A percentile compares a stretch with the other conserved stretches of the same genome.
phyloP scores from a whole-genome alignment of 2,797 vertebrate species.

The Pantherophis vulpinus region DNA sequence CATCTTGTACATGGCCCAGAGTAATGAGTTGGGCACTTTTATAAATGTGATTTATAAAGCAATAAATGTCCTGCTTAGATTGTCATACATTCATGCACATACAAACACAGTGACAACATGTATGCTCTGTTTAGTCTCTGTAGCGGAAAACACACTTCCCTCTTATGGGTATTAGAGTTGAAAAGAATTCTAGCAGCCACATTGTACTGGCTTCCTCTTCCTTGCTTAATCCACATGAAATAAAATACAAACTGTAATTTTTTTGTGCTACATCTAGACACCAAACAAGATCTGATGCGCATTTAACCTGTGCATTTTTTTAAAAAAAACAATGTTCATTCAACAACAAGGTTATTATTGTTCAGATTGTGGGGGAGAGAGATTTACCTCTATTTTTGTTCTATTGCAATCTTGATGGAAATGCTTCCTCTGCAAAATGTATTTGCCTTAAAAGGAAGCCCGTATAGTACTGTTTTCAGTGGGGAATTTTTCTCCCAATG shows the following conservation, averaged over 20 bases:
- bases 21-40: neutral
- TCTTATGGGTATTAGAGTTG: neutral
- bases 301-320: neutral
- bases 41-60: neutral
- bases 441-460: neutral
- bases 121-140: neutral
- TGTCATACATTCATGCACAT: neutral
- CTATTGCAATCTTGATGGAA: neutral
- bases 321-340: neutral
- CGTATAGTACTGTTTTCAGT: neutral
- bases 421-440: neutral
- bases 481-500: neutral
- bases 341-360: neutral
- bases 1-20: neutral
- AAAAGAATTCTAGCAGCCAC: neutral
- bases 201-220: neutral
- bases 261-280: neutral
- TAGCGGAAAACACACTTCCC: neutral
- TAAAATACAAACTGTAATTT: neutral
- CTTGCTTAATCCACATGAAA: neutral
- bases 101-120: neutral
- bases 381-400: neutral
- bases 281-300: neutral
- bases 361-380: neutral
- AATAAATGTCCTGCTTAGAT: neutral